Evolutionary conservation across 2,113 vertebrate species (phyloP).

Genomic region (Octodon degus): DNA sequence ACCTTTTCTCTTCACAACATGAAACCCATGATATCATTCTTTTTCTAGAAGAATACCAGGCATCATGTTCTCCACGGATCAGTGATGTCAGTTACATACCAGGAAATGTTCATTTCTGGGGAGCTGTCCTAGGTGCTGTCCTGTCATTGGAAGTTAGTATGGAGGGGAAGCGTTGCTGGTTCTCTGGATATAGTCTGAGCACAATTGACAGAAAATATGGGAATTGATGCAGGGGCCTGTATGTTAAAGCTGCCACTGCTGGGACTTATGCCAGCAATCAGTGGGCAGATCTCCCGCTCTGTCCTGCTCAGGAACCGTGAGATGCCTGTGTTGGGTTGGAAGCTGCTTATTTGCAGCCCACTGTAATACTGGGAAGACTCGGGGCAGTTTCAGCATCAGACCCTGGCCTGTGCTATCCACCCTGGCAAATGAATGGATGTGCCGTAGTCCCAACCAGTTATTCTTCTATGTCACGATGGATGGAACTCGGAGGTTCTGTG

Average conservation of each 20-base stretch:
- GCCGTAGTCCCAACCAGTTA: neutral
- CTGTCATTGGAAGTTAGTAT: neutral
- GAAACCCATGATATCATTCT: neutral
- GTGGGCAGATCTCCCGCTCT: neutral
- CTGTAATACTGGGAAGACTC: neutral
- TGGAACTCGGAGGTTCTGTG: neutral
- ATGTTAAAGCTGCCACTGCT: rapidly evolving
- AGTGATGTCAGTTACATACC: neutral
- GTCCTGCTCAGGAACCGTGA: neutral
- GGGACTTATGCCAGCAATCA: neutral
- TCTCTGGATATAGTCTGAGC: neutral
- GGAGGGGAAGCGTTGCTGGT: neutral
- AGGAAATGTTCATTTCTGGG: neutral
- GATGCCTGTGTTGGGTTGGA: neutral
- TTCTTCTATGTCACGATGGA: neutral
- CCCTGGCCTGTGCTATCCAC: neutral
- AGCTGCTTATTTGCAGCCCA: neutral
- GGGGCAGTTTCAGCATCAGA: neutral
- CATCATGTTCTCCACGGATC: neutral
- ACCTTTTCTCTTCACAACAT: neutral
- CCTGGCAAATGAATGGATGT: neutral
- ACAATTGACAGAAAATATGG: neutral
- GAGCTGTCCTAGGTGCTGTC: conserved; percentile 8
- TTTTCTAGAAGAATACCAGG: neutral
- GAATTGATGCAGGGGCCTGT: neutral